Percentiles rank a stretch among this genome's conserved stretches.
phyloP scores from a whole-genome alignment of 2,888 invertebrate species.

The Hirtodrosophila confusa region DNA sequence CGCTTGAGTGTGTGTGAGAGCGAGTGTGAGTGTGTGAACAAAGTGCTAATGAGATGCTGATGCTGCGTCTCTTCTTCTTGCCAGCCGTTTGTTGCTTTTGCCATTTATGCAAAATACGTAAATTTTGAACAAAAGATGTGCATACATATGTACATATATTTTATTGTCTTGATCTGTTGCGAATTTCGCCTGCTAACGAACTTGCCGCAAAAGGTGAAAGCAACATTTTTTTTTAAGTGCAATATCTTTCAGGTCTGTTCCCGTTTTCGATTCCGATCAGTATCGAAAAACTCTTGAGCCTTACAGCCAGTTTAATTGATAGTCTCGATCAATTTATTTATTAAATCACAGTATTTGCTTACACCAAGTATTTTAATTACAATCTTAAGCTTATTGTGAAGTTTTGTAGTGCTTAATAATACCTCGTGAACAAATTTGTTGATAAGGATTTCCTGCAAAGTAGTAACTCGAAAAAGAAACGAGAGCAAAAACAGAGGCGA shows the following conservation, averaged over 20 bases:
- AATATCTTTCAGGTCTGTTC: conserved; percentile 50
- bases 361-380: too few species aligned
- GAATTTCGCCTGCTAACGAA: conserved; percentile 59
- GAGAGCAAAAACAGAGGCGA: too few species aligned
- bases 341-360: too few species aligned
- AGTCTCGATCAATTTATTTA: too few species aligned
- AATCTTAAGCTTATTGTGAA: too few species aligned
- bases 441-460: too few species aligned
- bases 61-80: conserved; percentile 45
- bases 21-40: conserved; percentile 27
- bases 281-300: too few species aligned
- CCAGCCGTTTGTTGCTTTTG: conserved; percentile 69
- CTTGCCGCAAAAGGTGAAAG: conserved; percentile 71
- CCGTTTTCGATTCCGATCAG: neutral
- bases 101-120: conserved; percentile 76
- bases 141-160: conserved; percentile 33
- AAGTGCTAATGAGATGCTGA: conserved; percentile 76
- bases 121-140: conserved; percentile 72
- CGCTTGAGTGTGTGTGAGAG: neutral
- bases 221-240: conserved; percentile 55
- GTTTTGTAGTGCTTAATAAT: too few species aligned
- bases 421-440: too few species aligned
- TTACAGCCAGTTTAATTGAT: too few species aligned
- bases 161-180: conserved; percentile 62
- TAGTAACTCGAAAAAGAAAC: too few species aligned